Conservation (phyloP, 2,797 vertebrate species). For the Netta rufina region DNA sequence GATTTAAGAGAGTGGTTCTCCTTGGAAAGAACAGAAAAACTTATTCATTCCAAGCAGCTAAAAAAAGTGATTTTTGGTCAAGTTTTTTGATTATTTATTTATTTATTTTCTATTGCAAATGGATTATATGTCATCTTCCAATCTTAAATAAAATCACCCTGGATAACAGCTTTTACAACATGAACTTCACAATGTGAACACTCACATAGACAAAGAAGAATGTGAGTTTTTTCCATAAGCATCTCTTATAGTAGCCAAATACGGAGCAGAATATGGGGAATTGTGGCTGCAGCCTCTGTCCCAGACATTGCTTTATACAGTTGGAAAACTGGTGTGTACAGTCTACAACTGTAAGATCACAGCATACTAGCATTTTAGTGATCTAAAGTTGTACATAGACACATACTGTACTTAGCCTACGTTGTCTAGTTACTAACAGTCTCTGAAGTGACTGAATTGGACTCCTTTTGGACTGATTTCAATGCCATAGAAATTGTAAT, state of each 20-base stretch:
- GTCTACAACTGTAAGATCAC: not conserved
- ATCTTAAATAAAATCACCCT: not conserved
- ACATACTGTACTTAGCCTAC: not conserved
- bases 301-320: not conserved
- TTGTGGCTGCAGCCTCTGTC: not conserved
- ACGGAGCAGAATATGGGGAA: not conserved
- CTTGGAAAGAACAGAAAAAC: not conserved
- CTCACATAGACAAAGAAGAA: not conserved
- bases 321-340: not conserved
- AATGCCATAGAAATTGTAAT: not conserved
- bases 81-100: not conserved
- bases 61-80: not conserved
- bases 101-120: not conserved
- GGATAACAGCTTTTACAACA: not conserved
- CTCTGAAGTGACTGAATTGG: not conserved
- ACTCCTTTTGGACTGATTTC: not conserved
- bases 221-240: not conserved
- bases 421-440: not conserved
- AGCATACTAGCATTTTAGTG: not conserved
- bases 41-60: not conserved
- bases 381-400: not conserved
- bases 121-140: not conserved
- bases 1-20: not conserved
- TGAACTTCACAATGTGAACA: not conserved
- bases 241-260: not conserved